Percentiles rank a stretch among this genome's conserved stretches.
Evolutionary conservation across 2,888 invertebrate species (phyloP).

Genomic region (Caenorhabditis panamensis): DNA sequence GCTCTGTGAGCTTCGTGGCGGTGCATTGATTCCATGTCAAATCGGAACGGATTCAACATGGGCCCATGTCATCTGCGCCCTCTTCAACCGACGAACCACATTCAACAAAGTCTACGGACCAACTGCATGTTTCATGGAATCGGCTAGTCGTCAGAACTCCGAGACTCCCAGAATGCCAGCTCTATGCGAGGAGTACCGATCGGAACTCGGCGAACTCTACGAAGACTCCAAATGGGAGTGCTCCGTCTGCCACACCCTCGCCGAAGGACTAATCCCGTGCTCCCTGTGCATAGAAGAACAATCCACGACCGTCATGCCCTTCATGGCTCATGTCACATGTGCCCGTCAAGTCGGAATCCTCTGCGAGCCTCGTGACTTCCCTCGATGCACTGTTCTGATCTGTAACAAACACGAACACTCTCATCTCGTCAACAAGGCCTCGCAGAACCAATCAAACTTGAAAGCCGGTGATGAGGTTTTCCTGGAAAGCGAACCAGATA

Average conservation of each 20-base stretch:
- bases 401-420: conserved; percentile 60
- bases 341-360: conserved; percentile 82
- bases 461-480: conserved; percentile 36
- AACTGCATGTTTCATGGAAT: conserved; percentile 32
- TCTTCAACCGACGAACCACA: conserved; percentile 63
- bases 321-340: conserved; percentile 84
- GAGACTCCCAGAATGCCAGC: conserved; percentile 9
- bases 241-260: conserved; percentile 35
- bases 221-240: conserved; percentile 60
- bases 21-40: conserved; percentile 69
- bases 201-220: conserved; percentile 42
- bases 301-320: conserved; percentile 78
- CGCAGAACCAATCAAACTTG: neutral
- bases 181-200: conserved; percentile 26
- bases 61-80: conserved; percentile 76
- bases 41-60: conserved; percentile 63
- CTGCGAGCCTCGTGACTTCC: conserved; percentile 63
- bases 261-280: conserved; percentile 61
- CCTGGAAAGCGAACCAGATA: conserved; percentile 8
- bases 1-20: conserved; percentile 76
- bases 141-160: conserved; percentile 37
- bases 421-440: conserved; percentile 21
- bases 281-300: conserved; percentile 44
- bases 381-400: conserved; percentile 54
- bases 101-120: conserved; percentile 56